Conservation (phyloP, 2,888 invertebrate species). For the Tetheella fluctuosa region DNA sequence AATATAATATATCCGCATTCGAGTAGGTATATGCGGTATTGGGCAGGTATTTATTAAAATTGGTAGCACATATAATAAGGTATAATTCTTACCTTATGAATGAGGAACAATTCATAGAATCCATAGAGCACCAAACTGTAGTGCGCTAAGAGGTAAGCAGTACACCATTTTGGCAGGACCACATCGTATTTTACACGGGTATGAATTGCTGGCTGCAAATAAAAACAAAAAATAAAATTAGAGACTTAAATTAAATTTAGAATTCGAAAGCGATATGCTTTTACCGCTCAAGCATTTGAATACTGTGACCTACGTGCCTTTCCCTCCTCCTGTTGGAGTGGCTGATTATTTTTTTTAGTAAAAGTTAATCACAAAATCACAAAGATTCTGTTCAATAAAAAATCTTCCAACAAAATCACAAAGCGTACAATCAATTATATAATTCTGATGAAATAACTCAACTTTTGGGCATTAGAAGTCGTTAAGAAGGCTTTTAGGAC, state of each 20-base stretch:
- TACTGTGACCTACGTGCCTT: no score
- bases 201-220: conserved; percentile 75
- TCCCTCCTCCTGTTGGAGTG: no score
- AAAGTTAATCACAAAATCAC: no score
- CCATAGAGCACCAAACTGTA: conserved; percentile 85
- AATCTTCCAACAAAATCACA: not conserved
- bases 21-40: no score
- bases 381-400: no score
- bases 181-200: conserved; percentile 86
- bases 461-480: not conserved
- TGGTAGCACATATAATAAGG: no score
- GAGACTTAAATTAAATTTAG: no score
- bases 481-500: not conserved
- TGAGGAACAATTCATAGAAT: conserved; percentile 84
- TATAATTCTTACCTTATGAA: conserved; percentile 85
- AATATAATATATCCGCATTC: no score
- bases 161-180: conserved; percentile 85
- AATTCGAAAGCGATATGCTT: no score
- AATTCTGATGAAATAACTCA: not conserved
- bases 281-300: no score
- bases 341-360: no score
- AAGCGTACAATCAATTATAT: not conserved
- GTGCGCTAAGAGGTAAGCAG: conserved; percentile 85
- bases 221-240: not conserved
- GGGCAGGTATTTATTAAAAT: not conserved